Evolutionary conservation across 2,113 vertebrate genomes (phyloP), one percentile per base, ranked within the genome.

Genomic region (Formicarius rufipectus): DNA sequence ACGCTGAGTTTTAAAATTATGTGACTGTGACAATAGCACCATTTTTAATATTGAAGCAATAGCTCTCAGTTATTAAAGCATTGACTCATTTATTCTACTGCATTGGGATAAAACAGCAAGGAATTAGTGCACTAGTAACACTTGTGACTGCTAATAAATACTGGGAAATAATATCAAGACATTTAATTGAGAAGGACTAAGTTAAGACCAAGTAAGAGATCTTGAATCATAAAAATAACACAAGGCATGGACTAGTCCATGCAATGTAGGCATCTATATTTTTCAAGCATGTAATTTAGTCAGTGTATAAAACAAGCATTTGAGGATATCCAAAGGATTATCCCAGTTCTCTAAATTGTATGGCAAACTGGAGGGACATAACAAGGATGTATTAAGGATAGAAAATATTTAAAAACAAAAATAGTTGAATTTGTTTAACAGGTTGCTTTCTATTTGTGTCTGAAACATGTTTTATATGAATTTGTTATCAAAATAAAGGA

Each of bases 1-100:
- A 44, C 14, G 50, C 7, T 0, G 0, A 73, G 3, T 14, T 80
- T 85, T 73, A 35, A 33, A 76, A 76, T 42, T 0, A 19, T 17
- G 23, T 25, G 24, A 35, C 5, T 24, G 4, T 39, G 40, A 79
- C 1, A 80, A 82, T 58, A 63, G 42, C 3, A 7, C 2, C 3
- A 20, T 80, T 92, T 82, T 92, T 66, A 64, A 31, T 31, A 40
- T 12, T 10, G 25, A 47, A 90, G 55, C 0, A 56, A 25, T 33
- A 66, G 14, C 2, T 53, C 3, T 1, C 31, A 49, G 10, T 76
- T 79, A 58, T 52, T 67, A 53, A 78, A 84, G 2, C 7, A 74
- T 62, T 28, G 19, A 49, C 39, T n/a, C 3, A 21, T 82, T 84
- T 76, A 1, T 40, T 60, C 12, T 17, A 22, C 24, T 60, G 39